Base-by-base conservation (phyloP, 2,888 invertebrate genomes). In the Leptopterna dolabrata region DNA sequence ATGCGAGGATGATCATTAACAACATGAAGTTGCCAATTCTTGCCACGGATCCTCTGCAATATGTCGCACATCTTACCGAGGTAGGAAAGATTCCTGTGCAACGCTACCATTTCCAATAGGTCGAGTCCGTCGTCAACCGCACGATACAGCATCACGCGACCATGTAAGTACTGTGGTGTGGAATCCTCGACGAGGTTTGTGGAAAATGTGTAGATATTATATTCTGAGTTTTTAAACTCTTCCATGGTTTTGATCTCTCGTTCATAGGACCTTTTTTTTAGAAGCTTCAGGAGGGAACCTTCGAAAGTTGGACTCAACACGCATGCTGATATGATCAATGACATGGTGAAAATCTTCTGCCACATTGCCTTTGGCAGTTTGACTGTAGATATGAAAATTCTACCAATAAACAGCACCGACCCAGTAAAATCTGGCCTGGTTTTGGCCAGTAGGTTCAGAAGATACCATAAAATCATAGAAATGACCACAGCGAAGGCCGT, bases 21-120 rank as follows among this genome's bases (percentile, higher is more conserved):
- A 13, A 83, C 24, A 13, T 70, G n/a, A 9, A 55, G 29, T 43
- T 47, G 24, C 36, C 41, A 36, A 24, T 43, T 83, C 19, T n/a
- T 47, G 9, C 30, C 41, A 2, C 43, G 36, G n/a, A 29, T 47
- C 24, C 83, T 14, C 14, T 70, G 70, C 24, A 63, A 19, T 14
- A 70, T 83, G 19, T 83, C 83, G 19, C 83, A 83, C 24, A 70
- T 70, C 24, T 83, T 83, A 4, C 83, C 83, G 36, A 83, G 70
- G 27, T 83, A 83, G 4, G 83, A 70, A 0, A 83, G 19, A 24
- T 83, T 83, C 70, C 70, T 63, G n/a, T 70, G 29, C 0, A 36
- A 2, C 16, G 41, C 70, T 1, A 47, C 47, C 24, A 83, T 70
- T 41, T 83, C 71, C 4, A 83, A 19, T 6, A 83, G 24, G 43